These are phyloP conservation scores for Drosophila anomelani DNA, from an alignment of 2,888 invertebrate species.

Conservation along the genomic window DNA sequence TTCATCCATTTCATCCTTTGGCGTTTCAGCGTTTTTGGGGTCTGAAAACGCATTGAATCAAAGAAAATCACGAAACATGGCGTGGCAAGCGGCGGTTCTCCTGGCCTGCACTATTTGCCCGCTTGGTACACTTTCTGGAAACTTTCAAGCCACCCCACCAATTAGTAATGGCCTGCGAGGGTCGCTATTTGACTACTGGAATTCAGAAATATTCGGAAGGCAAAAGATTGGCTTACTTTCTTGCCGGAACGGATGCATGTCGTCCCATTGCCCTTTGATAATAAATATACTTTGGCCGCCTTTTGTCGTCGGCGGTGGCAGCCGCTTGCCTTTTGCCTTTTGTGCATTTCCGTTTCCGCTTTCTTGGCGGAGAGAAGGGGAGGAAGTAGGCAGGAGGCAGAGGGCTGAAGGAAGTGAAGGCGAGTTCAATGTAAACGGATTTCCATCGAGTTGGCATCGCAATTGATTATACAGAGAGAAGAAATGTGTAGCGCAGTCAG, in stretches of 20 bases:
- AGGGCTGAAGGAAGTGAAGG: constrained; percentile 8
- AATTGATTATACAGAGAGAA: constrained; percentile 46
- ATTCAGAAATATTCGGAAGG: background rate
- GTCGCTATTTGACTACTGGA: constrained; percentile 18
- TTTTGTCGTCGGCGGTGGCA: constrained; percentile 27
- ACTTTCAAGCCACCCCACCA: constrained; percentile 41
- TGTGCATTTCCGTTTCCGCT: constrained; percentile 74
- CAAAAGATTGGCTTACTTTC: constrained; percentile 47
- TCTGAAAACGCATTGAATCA: constrained; percentile 45
- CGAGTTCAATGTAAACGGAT: constrained; percentile 58
- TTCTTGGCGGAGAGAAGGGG: background rate
- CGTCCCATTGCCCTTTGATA: constrained; percentile 51
- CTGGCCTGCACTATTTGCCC: constrained; percentile 25
- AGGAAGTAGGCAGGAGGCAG: background rate
- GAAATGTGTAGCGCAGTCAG: background rate
- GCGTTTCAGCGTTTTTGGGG: constrained; percentile 3
- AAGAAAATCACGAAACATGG: constrained; percentile 77
- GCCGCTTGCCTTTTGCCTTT: constrained; percentile 45
- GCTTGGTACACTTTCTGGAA: constrained; percentile 21
- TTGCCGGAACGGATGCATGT: constrained; percentile 51
- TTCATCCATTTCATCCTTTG: constrained; percentile 13
- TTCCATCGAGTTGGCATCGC: constrained; percentile 52
- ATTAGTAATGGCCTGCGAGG: constrained; percentile 45
- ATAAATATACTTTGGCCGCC: constrained; percentile 39
- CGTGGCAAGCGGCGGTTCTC: constrained; percentile 76